Evolutionary conservation across 2,797 vertebrate genomes (phyloP).

Genomic region (Bradypodion ventrale): DNA sequence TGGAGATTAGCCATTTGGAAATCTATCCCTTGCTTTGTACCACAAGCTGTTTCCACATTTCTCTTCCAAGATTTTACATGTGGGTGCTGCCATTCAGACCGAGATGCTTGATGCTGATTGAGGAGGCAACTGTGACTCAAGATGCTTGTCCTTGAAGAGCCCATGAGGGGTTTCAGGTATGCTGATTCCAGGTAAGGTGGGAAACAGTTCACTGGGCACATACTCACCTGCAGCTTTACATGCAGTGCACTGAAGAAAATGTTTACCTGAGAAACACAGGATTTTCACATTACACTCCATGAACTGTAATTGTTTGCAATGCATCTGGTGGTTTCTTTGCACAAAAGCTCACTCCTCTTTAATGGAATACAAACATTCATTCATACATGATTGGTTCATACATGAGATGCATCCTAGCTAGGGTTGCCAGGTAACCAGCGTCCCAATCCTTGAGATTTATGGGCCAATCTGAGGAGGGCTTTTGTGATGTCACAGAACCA

Average conservation of each 20-base stretch:
- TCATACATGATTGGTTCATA: neutral
- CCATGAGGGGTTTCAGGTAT: neutral
- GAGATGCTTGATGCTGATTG: neutral
- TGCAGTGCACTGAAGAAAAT: neutral
- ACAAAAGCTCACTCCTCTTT: neutral
- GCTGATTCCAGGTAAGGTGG: neutral
- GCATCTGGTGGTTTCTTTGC: neutral
- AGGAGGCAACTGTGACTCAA: neutral
- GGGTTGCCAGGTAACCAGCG: too few relatives aligned
- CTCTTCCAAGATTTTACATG: slow-evolving; percentile 30
- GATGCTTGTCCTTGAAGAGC: neutral
- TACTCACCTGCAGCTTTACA: neutral
- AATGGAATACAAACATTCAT: neutral
- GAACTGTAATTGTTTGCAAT: neutral
- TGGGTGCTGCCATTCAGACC: slow-evolving; percentile 5
- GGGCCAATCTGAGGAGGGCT: neutral
- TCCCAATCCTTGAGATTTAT: neutral
- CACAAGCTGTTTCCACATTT: slow-evolving; percentile 58
- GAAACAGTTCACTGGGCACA: neutral
- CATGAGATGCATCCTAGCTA: too few relatives aligned
- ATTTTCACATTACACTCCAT: neutral
- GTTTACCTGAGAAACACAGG: neutral
- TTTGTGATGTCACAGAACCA: neutral
- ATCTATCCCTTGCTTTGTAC: slow-evolving; percentile 64
- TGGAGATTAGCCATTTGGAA: slow-evolving; percentile 74